These are phyloP conservation scores for Macrotus californicus DNA, from an alignment of 2,113 vertebrate species.

Conservation along the genomic window DNA sequence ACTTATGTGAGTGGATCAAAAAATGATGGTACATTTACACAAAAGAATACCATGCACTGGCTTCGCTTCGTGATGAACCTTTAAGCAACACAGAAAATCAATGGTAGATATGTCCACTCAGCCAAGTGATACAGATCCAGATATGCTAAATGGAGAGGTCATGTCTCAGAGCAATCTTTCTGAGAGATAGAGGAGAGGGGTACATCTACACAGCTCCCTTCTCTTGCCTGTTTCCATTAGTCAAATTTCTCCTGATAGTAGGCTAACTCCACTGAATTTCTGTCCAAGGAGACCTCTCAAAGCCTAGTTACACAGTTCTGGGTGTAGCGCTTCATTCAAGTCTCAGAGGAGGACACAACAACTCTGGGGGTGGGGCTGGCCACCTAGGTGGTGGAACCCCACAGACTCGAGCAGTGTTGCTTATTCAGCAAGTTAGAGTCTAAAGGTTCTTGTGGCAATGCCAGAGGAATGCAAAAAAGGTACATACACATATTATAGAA, in stretches of 20 bases:
- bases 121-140: neutral
- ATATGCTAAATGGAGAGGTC: neutral
- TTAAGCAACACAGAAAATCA: neutral
- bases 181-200: neutral
- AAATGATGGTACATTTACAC: no score
- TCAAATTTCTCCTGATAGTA: neutral
- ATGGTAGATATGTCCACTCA: neutral
- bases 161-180: neutral
- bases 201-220: neutral
- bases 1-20: no score
- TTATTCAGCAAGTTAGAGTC: neutral
- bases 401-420: neutral
- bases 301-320: neutral
- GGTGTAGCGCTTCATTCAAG: neutral
- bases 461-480: neutral
- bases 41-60: neutral
- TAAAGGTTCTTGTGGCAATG: neutral
- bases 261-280: neutral
- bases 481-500: no score
- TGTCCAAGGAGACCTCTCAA: neutral
- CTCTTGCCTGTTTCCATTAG: neutral
- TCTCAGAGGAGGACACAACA: neutral
- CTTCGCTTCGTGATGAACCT: neutral
- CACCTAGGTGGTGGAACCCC: neutral
- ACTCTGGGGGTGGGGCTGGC: neutral